A percentile compares a stretch with the other conserved stretches of the same genome.
Conservation (phyloP, 2,113 vertebrate genomes). For the Odontophorus gujanensis region DNA sequence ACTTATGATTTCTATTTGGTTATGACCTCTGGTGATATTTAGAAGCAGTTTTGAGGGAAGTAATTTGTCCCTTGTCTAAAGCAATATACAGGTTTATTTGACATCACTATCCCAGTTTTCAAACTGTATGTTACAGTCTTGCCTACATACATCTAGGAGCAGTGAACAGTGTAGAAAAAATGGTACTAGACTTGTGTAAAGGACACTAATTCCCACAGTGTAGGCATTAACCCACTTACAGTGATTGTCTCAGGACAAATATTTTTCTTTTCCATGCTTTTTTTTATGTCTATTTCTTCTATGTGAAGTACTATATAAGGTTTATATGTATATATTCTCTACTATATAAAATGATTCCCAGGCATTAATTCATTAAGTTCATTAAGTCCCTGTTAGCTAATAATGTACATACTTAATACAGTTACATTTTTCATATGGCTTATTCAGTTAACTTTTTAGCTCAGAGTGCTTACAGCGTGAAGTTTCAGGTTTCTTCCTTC, state of each 20-base stretch:
- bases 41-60: neutral
- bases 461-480: neutral
- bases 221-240: neutral
- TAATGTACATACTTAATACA: neutral
- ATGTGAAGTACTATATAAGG: neutral
- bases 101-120: neutral
- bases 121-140: neutral
- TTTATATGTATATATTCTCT: neutral
- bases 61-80: neutral
- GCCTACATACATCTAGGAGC: neutral
- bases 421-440: neutral
- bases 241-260: neutral
- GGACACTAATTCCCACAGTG: neutral
- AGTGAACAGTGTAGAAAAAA: neutral
- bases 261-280: neutral
- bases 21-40: neutral
- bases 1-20: neutral
- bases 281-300: neutral
- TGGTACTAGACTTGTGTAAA: neutral
- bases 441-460: neutral
- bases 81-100: neutral
- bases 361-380: neutral
- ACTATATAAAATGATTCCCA: neutral
- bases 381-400: neutral
- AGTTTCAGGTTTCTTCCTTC: neutral